These are phyloP conservation scores for Clarias fuscus DNA, from an alignment of 2,797 vertebrate genomes.

Conservation along the genomic window DNA sequence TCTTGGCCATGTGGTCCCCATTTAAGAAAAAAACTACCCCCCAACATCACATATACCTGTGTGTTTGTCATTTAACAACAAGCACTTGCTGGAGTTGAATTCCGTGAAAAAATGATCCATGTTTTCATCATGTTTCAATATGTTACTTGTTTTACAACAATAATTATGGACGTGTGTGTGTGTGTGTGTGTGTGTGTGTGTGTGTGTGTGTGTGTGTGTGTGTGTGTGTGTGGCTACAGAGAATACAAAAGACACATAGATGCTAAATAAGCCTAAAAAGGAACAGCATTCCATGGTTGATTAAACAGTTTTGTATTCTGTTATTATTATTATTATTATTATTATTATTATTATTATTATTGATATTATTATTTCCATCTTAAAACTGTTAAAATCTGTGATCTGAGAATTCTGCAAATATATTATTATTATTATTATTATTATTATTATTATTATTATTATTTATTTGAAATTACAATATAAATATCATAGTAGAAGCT, in stretches of 20 bases:
- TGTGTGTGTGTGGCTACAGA: slow-evolving; percentile 57
- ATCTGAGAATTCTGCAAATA: neutral
- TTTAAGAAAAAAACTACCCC: slow-evolving; percentile 37
- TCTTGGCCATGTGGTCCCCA: slow-evolving; percentile 52
- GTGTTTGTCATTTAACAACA: slow-evolving; percentile 6
- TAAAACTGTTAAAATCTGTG: neutral
- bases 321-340: neutral
- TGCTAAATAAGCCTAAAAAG: slow-evolving; percentile 23
- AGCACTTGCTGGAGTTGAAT: neutral
- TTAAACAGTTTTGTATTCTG: neutral
- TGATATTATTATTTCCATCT: neutral
- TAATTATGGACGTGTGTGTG: neutral
- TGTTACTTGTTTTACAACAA: neutral
- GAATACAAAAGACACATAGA: slow-evolving; percentile 36
- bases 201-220: slow-evolving; percentile 54
- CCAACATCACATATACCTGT: slow-evolving; percentile 33
- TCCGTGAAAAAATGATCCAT: neutral
- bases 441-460: too few relatives aligned
- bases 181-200: slow-evolving; percentile 49
- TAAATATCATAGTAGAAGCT: neutral
- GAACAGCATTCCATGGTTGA: neutral
- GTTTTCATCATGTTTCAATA: slow-evolving; percentile 18
- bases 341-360: neutral
- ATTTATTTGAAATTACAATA: neutral
- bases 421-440: neutral